These are phyloP conservation scores for Sycophila texana DNA, from an alignment of 2,888 invertebrate species.

Conservation along the genomic window DNA sequence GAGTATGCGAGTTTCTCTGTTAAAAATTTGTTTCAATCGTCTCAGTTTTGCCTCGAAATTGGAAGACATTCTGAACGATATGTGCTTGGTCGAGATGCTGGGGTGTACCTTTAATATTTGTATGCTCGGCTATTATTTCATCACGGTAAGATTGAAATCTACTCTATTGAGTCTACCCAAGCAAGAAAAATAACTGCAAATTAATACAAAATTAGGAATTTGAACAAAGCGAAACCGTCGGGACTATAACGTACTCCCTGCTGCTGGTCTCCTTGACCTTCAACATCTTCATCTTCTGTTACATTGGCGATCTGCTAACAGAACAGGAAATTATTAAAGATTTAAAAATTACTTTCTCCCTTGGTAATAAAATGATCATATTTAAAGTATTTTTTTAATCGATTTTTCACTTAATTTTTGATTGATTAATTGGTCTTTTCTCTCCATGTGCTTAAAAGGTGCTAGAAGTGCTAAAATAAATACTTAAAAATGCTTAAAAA, in stretches of 20 bases:
- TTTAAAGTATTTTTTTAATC: neutral
- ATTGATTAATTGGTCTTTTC: too few relatives aligned
- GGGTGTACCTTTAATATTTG: slow-evolving; percentile 60
- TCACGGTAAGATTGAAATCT: slow-evolving; percentile 44
- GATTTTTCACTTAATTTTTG: neutral
- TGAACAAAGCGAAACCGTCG: slow-evolving; percentile 20
- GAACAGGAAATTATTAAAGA: slow-evolving; percentile 23
- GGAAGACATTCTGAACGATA: slow-evolving; percentile 46
- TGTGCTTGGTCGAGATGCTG: slow-evolving; percentile 53
- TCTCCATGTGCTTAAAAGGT: neutral
- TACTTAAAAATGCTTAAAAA: neutral
- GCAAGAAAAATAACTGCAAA: neutral
- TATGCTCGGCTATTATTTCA: slow-evolving; percentile 58
- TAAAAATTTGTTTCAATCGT: neutral
- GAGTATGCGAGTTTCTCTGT: too few relatives aligned
- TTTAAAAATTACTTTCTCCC: too few relatives aligned
- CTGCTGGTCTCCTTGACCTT: slow-evolving; percentile 41
- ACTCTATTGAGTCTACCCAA: too few relatives aligned
- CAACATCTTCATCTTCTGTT: slow-evolving; percentile 55
- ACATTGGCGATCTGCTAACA: slow-evolving; percentile 53
- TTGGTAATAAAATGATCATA: neutral
- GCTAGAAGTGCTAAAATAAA: neutral
- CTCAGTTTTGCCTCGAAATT: slow-evolving; percentile 46
- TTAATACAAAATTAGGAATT: slow-evolving; percentile 7
- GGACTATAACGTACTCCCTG: slow-evolving; percentile 13